phyloP scores from a whole-genome alignment of 2,113 vertebrate species.

The Zosterops hypoxanthus region DNA sequence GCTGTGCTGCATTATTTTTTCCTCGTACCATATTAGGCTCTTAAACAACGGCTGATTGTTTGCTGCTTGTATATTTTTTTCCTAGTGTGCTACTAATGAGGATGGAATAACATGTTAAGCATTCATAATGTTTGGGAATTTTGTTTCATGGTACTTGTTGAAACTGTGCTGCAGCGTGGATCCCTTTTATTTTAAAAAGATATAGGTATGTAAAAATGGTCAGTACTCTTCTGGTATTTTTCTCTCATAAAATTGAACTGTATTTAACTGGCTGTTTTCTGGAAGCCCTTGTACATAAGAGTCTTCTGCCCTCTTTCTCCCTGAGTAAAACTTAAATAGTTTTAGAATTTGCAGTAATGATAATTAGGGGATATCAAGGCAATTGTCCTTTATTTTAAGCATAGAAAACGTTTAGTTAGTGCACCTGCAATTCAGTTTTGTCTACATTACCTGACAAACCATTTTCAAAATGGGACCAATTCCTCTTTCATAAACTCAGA shows the following conservation, averaged over 20 bases:
- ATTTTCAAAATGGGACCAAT: conserved; percentile 13
- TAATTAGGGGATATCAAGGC: not conserved
- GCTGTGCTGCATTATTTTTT: conserved; percentile 71
- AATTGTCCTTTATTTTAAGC: not conserved
- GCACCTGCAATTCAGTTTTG: not conserved
- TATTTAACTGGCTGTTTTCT: not conserved
- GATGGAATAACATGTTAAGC: not conserved
- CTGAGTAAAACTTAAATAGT: not conserved
- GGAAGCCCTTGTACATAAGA: not conserved
- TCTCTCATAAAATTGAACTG: not conserved
- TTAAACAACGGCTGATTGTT: not conserved
- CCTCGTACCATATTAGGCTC: not conserved
- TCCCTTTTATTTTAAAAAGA: not conserved
- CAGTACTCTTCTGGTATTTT: not conserved
- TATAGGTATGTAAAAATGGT: not conserved
- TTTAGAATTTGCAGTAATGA: not conserved
- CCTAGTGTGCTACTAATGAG: not conserved
- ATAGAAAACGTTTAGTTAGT: not conserved
- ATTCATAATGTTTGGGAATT: not conserved
- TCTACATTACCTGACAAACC: not conserved
- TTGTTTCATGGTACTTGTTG: conserved; percentile 60
- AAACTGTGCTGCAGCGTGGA: not conserved
- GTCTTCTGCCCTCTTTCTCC: not conserved
- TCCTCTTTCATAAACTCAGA: not conserved
- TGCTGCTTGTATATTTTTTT: not conserved